Conservation (phyloP, 2,113 vertebrate genomes). For the Aramus guarauna region DNA sequence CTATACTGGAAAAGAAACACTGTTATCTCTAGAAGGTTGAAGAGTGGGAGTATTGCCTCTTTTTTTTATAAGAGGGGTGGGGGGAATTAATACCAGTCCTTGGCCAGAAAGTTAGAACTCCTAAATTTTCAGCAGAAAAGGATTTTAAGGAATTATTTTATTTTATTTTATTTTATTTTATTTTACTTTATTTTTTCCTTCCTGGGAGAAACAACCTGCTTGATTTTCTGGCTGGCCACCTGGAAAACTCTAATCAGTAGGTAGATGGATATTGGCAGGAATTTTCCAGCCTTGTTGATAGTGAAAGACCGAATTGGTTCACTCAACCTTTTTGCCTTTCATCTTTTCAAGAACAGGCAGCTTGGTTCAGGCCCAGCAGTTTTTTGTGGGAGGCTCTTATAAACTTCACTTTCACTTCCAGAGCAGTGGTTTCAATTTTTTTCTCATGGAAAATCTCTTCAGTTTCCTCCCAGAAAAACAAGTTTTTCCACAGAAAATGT, state of each 20-base stretch:
- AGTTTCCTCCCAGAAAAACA: neutral
- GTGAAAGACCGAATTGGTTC: neutral
- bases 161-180: too few species aligned
- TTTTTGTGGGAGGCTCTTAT: neutral
- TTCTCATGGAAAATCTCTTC: neutral
- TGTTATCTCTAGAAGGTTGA: neutral
- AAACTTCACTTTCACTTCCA: neutral
- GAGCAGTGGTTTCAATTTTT: neutral
- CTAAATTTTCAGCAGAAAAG: neutral
- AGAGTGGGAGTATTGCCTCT: neutral
- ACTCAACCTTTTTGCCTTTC: neutral
- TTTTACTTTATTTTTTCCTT: neutral
- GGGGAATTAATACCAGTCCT: neutral
- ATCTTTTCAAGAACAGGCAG: neutral
- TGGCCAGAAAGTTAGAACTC: neutral
- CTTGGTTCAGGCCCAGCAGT: neutral
- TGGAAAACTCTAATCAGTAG: neutral
- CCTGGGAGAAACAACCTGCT: neutral
- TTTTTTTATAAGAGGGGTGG: fast-evolving
- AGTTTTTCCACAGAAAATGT: neutral
- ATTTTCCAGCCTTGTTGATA: neutral
- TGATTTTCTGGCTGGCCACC: neutral
- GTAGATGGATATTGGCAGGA: neutral
- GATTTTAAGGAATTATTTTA: neutral
- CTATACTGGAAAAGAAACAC: neutral